Conservation (phyloP, 2,888 invertebrate genomes). For the Leptopilina myrica region DNA sequence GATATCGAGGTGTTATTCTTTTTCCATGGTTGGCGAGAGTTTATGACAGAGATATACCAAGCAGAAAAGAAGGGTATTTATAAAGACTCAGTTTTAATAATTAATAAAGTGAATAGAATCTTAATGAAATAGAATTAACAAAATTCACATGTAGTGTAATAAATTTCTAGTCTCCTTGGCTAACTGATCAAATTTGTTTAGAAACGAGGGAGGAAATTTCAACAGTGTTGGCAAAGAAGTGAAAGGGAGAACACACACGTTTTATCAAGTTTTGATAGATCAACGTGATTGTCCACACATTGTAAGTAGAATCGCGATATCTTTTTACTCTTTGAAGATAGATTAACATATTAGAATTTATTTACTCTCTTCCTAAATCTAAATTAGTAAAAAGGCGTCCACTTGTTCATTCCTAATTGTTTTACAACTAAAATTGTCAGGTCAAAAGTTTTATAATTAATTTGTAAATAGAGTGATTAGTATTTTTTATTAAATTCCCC, state of each 20-base stretch:
- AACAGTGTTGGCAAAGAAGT: slow-evolving; percentile 87
- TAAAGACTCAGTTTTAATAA: too few relatives aligned
- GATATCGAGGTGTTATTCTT: slow-evolving; percentile 96
- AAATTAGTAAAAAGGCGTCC: too few relatives aligned
- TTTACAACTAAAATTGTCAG: too few relatives aligned
- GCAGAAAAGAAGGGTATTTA: slow-evolving; percentile 80
- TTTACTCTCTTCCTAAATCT: too few relatives aligned
- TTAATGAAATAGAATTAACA: not conserved
- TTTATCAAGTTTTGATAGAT: slow-evolving; percentile 98
- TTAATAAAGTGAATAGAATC: slow-evolving; percentile 50
- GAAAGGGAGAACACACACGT: slow-evolving; percentile 93
- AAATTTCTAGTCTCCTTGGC: not conserved
- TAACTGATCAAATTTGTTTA: slow-evolving; percentile 47
- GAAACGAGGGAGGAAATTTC: slow-evolving; percentile 69
- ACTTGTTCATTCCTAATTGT: too few relatives aligned
- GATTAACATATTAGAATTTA: too few relatives aligned
- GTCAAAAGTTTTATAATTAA: too few relatives aligned
- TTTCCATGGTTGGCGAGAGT: slow-evolving; percentile 98
- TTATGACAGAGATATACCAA: slow-evolving; percentile 93
- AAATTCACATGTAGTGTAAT: slow-evolving; percentile 25
- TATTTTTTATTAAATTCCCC: too few relatives aligned
- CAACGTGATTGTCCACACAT: slow-evolving; percentile 97
- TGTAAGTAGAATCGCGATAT: slow-evolving; percentile 80
- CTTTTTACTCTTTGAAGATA: too few relatives aligned
- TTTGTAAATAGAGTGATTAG: too few relatives aligned